These are phyloP conservation scores for Bovichtus variegatus DNA, from an alignment of 2,797 vertebrate genomes.

Conservation along the genomic window DNA sequence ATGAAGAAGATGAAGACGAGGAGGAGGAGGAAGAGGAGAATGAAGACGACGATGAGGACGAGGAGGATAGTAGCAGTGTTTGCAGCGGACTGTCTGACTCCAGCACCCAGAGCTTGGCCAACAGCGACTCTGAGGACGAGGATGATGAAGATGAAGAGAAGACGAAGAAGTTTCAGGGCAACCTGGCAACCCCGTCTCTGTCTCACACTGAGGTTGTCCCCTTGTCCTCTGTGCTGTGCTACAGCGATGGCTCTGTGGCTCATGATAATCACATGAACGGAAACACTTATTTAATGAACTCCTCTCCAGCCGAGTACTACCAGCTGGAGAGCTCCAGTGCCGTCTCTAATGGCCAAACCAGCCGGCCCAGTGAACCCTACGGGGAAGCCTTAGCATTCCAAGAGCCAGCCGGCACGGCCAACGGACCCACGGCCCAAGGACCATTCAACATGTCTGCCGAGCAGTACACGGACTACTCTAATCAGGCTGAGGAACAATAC, in stretches of 20 bases:
- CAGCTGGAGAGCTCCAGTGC: conserved; percentile 90
- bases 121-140: conserved; percentile 96
- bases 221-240: conserved; percentile 92
- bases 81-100: conserved; percentile 97
- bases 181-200: conserved; percentile 73
- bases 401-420: conserved; percentile 88
- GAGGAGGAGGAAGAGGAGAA: conserved; percentile 85
- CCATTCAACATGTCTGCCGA: conserved; percentile 90
- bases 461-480: conserved; percentile 85
- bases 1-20: conserved; percentile 85
- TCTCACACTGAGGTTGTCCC: conserved; percentile 87
- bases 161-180: conserved; percentile 87
- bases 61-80: conserved; percentile 96
- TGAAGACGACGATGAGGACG: conserved; percentile 84
- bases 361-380: conserved; percentile 88
- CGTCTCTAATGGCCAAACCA: conserved; percentile 75
- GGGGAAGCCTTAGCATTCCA: conserved; percentile 81
- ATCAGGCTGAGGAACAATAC: conserved; percentile 65
- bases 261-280: conserved; percentile 91
- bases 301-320: conserved; percentile 92
- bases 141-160: conserved; percentile 90
- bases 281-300: conserved; percentile 90
- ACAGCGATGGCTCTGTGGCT: conserved; percentile 86
- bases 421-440: conserved; percentile 86
- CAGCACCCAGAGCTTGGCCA: conserved; percentile 96